These are phyloP conservation scores for Clunio marinus DNA, from an alignment of 2,888 invertebrate species.

Conservation along the genomic window DNA sequence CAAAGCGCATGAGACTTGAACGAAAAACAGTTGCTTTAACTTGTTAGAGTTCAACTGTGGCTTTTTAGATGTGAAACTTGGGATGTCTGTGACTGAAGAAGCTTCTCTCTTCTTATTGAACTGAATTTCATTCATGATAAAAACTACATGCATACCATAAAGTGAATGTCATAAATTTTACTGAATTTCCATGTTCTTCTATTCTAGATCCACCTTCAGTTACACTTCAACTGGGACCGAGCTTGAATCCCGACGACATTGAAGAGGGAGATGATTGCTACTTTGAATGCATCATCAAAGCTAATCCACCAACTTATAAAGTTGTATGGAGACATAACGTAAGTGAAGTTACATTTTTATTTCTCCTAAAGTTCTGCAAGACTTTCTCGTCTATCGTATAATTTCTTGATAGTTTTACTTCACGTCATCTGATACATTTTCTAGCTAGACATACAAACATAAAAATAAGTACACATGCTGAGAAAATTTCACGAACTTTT, in stretches of 20 bases:
- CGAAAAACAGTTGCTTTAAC: too few relatives aligned
- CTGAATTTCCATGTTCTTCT: too few relatives aligned
- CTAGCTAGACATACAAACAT: not conserved
- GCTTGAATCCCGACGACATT: constrained; percentile 72
- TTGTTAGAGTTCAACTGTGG: too few relatives aligned
- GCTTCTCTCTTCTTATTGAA: too few relatives aligned
- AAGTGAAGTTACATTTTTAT: constrained; percentile 51
- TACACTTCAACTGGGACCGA: constrained; percentile 65
- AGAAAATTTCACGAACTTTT: constrained; percentile 3
- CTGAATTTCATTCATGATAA: too few relatives aligned
- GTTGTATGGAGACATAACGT: constrained; percentile 78
- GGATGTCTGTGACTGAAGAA: too few relatives aligned
- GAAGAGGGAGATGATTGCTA: constrained; percentile 77
- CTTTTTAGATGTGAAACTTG: too few relatives aligned
- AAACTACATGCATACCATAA: too few relatives aligned
- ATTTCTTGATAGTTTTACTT: not conserved
- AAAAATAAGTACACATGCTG: not conserved
- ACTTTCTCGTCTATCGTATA: not conserved
- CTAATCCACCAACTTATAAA: constrained; percentile 74
- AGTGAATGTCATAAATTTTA: too few relatives aligned
- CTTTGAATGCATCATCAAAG: constrained; percentile 73
- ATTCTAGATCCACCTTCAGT: constrained; percentile 63
- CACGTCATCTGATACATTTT: constrained; percentile 1
- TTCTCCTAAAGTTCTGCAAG: not conserved
- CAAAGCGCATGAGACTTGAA: too few relatives aligned